A percentile compares a stretch with the other conserved stretches of the same genome.
Evolutionary conservation across 1,140 invertebrate genomes (phyloP).

Genomic region (Nylanderia fulva): DNA sequence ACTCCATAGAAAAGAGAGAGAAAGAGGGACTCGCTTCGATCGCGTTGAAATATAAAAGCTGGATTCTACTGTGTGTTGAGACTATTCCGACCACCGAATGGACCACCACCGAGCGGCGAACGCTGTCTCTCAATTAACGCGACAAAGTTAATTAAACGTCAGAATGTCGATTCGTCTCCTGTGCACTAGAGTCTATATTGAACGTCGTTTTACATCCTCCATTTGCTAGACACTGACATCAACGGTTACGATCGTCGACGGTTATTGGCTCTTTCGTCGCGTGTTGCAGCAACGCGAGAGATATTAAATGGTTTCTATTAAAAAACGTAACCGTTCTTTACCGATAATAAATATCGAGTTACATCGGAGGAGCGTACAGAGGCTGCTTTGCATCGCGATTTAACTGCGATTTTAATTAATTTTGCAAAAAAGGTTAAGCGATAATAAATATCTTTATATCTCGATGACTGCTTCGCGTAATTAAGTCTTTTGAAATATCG

Average conservation of each 20-base stretch:
- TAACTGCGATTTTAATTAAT: slow-evolving; percentile 50
- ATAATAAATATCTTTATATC: slow-evolving; percentile 7
- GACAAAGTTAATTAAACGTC: slow-evolving; percentile 62
- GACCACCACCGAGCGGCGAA: slow-evolving; percentile 12
- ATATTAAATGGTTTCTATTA: slow-evolving; percentile 57
- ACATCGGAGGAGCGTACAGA: not conserved
- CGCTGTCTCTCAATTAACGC: slow-evolving; percentile 59
- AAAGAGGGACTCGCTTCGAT: not conserved
- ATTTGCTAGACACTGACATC: slow-evolving; percentile 54
- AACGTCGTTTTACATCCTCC: slow-evolving; percentile 48
- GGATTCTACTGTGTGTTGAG: not conserved
- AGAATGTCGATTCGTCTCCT: slow-evolving; percentile 58
- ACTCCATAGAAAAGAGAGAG: not conserved
- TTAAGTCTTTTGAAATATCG: slow-evolving; percentile 11
- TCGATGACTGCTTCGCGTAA: not conserved
- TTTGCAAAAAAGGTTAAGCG: slow-evolving; percentile 1
- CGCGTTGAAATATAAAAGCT: slow-evolving; percentile 40
- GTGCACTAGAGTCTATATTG: slow-evolving; percentile 34
- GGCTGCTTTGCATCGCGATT: not conserved
- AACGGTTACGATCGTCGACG: slow-evolving; percentile 40
- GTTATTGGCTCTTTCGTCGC: slow-evolving; percentile 16
- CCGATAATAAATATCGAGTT: slow-evolving; percentile 40
- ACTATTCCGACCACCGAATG: slow-evolving; percentile 26
- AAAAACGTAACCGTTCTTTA: slow-evolving; percentile 23
- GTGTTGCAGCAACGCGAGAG: slow-evolving; percentile 12